Conservation (phyloP, 2,113 vertebrate genomes). For the Lepus europaeus region DNA sequence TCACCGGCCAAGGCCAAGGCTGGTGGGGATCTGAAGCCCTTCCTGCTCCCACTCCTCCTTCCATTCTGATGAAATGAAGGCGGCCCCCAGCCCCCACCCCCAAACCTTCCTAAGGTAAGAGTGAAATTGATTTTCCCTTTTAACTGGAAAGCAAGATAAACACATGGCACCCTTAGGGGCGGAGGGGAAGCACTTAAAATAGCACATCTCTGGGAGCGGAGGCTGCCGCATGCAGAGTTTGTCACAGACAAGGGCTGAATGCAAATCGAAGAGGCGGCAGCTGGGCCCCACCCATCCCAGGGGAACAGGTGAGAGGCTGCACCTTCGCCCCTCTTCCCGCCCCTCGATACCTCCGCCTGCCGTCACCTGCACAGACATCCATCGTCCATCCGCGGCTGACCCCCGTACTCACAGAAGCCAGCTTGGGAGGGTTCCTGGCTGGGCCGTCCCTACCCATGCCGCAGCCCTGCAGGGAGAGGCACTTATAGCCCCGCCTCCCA, state of each 20-base stretch:
- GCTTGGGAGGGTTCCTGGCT: not conserved
- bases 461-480: not conserved
- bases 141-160: slow-evolving; percentile 85
- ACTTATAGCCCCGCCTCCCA: not conserved
- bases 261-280: slow-evolving; percentile 67
- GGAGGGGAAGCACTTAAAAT: slow-evolving; percentile 84
- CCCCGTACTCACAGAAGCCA: not conserved
- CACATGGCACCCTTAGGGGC: slow-evolving; percentile 84
- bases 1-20: not conserved
- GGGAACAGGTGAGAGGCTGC: slow-evolving; percentile 62
- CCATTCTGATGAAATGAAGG: slow-evolving; percentile 69
- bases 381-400: not conserved
- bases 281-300: slow-evolving; percentile 29
- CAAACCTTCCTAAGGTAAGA: slow-evolving; percentile 80
- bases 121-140: slow-evolving; percentile 84
- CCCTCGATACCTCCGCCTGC: not conserved
- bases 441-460: not conserved
- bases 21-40: not conserved
- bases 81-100: slow-evolving; percentile 15
- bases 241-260: slow-evolving; percentile 69
- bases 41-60: not conserved
- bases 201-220: slow-evolving; percentile 80
- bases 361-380: no score
- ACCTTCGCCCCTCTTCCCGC: not conserved
- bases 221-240: slow-evolving; percentile 67